These are phyloP conservation scores for Falco columbarius DNA, from an alignment of 2,797 vertebrate species.

Conservation along the genomic window DNA sequence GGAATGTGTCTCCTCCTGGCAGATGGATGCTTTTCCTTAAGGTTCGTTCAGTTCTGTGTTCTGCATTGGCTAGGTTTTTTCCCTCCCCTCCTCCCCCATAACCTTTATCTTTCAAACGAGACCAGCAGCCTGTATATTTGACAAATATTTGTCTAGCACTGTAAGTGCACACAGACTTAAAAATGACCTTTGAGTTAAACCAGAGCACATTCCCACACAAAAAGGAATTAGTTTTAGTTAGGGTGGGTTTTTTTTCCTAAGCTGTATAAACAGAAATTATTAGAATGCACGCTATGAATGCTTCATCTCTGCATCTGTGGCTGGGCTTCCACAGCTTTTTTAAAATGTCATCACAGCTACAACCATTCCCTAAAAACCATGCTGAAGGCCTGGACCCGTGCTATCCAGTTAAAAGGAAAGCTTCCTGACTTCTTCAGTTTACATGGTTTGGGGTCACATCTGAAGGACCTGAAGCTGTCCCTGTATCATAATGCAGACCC, in stretches of 20 bases:
- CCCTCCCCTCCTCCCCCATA: background rate
- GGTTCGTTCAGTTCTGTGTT: background rate
- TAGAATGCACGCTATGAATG: background rate
- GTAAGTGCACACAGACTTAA: background rate
- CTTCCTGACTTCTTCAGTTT: background rate
- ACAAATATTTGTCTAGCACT: conserved; percentile 38
- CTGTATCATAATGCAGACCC: background rate
- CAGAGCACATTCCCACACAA: conserved; percentile 13
- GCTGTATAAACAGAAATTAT: conserved; percentile 32
- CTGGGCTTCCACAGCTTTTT: background rate
- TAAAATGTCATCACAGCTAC: background rate
- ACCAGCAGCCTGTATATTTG: conserved; percentile 35
- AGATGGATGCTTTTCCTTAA: background rate
- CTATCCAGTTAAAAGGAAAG: background rate
- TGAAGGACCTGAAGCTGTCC: background rate
- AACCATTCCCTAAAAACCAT: background rate
- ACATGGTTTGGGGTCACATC: background rate
- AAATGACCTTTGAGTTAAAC: conserved; percentile 27
- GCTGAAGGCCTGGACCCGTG: background rate
- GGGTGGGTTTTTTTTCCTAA: background rate
- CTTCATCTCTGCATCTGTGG: conserved; percentile 2
- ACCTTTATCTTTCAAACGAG: conserved; percentile 45
- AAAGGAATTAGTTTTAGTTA: conserved; percentile 26
- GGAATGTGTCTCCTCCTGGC: background rate
- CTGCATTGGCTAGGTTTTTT: background rate